Base-by-base conservation (phyloP, 2,113 vertebrate genomes). In the Oreamnos americanus region DNA sequence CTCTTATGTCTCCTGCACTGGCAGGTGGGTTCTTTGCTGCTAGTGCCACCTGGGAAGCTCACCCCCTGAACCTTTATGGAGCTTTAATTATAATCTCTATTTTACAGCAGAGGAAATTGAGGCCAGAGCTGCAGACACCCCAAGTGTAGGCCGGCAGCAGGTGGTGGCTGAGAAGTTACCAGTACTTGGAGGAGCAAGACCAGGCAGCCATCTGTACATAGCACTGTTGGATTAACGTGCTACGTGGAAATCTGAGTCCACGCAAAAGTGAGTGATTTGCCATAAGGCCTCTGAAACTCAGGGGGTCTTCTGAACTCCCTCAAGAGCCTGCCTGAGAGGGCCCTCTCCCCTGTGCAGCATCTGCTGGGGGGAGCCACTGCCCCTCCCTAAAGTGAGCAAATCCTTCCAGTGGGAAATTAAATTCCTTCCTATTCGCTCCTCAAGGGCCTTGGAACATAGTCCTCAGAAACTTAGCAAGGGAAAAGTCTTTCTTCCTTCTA, bases 401-500 rank as follows among this genome's bases (percentile, higher is more conserved):
- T 84, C 91, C 84, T 92, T 97, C 58, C 67, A 58, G 33, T 0
- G 74, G 58, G 82, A 97, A 96, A 96, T 96, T 89, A 95, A 97
- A 93, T 90, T 94, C 71, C 86, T 94, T 91, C 96, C 87, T 67
- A 45, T 26, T 94, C 58, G 10, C 15, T 89, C 83, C 84, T 92
- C 94, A 57, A 90, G 45, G 36, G 71, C 45, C 91, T 76, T 90
- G 90, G 71, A 96, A 78, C 23, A 0, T 7, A 49, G n/a, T 95
- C 30, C 62, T 76, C n/a, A 85, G 74, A 96, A 62, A 62, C 13
- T 94, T 57, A 92, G 58, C 5, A 51, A 96, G 90, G 60, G 76
- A 95, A 96, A 97, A 97, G 67, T 90, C 79, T 87, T 97, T 92
- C 36, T 93, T 93, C 87, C 33, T 90, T 83, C 74, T 78, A 51